phyloP scores from a whole-genome alignment of 2,797 vertebrate species.

The Eurystomus glaucurus region DNA sequence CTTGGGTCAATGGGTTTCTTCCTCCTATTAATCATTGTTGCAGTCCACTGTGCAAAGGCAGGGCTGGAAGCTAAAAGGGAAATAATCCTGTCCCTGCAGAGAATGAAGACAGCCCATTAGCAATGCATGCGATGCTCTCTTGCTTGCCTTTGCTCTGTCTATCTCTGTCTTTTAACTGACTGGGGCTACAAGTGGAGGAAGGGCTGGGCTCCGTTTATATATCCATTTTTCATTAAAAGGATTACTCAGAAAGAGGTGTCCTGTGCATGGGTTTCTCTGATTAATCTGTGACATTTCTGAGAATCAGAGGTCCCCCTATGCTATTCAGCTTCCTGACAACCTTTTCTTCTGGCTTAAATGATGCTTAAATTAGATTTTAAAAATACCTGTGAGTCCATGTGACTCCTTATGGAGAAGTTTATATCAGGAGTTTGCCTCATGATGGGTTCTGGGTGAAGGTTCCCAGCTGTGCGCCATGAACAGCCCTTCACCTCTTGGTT shows the following conservation, averaged over 20 bases:
- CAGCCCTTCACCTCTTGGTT: background rate
- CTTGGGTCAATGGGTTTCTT: slow-evolving; percentile 32
- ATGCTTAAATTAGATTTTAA: slow-evolving; percentile 9
- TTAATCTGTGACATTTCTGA: slow-evolving; percentile 51
- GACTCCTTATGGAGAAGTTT: background rate
- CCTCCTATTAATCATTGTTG: slow-evolving; percentile 1
- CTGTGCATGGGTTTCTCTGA: background rate
- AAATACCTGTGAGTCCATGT: background rate
- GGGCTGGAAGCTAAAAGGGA: background rate
- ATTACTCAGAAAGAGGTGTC: background rate
- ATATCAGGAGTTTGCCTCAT: fast-evolving
- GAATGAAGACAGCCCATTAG: background rate
- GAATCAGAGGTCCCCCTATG: background rate
- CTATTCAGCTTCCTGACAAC: background rate
- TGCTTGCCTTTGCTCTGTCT: background rate
- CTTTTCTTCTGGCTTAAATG: background rate
- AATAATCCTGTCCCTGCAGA: background rate
- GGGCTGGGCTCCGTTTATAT: background rate
- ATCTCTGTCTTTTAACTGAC: background rate
- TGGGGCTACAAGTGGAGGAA: background rate
- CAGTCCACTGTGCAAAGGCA: background rate
- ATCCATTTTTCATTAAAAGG: background rate
- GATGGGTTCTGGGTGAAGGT: background rate
- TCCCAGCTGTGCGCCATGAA: fast-evolving
- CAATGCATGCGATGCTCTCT: fast-evolving